phyloP scores from a whole-genome alignment of 2,888 invertebrate genomes.

The Xestoiulus laeticollis region DNA sequence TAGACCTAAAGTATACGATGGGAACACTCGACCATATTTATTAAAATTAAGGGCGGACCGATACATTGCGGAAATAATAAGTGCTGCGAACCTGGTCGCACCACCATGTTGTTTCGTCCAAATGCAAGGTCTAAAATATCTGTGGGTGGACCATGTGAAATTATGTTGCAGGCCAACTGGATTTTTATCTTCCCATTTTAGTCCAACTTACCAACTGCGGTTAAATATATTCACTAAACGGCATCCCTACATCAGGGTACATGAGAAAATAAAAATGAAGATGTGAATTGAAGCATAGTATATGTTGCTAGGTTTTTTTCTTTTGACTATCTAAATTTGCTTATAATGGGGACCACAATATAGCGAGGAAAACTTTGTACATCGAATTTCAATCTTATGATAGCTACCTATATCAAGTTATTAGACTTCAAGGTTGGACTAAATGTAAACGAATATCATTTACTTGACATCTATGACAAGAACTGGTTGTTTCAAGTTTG shows the following conservation, averaged over 20 bases:
- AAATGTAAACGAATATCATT: too few relatives aligned
- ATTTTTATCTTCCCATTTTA: not conserved
- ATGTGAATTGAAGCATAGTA: too few relatives aligned
- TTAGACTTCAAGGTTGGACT: too few relatives aligned
- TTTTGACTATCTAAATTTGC: too few relatives aligned
- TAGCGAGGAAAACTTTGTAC: too few relatives aligned
- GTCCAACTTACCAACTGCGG: not conserved
- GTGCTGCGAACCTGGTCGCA: not conserved
- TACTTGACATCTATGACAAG: too few relatives aligned
- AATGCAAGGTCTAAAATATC: not conserved
- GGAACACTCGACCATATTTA: not conserved
- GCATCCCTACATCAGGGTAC: too few relatives aligned
- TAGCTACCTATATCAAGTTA: too few relatives aligned
- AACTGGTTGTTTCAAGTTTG: too few relatives aligned
- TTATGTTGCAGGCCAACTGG: not conserved
- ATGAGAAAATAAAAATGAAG: not conserved
- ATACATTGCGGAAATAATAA: conserved; percentile 15
- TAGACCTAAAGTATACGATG: not conserved
- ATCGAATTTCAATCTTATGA: too few relatives aligned
- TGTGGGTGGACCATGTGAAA: not conserved
- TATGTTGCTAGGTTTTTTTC: too few relatives aligned
- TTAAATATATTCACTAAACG: not conserved
- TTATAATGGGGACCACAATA: too few relatives aligned
- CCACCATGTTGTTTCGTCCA: not conserved
- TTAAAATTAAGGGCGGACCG: conserved; percentile 32